Evolutionary conservation across 2,888 invertebrate species (phyloP), one percentile per base, ranked within the genome.

Genomic region (Axea sp.): DNA sequence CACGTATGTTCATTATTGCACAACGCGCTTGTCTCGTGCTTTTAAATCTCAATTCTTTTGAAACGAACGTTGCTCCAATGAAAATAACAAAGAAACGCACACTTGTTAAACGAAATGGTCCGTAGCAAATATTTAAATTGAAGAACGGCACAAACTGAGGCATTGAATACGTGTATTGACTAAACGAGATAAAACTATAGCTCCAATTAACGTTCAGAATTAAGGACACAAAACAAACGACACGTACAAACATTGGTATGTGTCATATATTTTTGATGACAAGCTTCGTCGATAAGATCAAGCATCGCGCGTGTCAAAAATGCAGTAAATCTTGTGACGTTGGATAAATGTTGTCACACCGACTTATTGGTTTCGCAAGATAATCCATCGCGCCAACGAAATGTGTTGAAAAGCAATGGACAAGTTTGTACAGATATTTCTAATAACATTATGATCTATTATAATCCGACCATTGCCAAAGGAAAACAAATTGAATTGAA

Each of bases 181-280:
- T 19, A 41, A 55, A 41, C 19, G 55, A 55, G 55, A 55, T 55
- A 28, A 55, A 55, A 22, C 37, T 37, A 37, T 15, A 41, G 41
- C 19, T 19, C 4, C 41, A 55, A 55, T 41, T 41, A 55, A 55
- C 19, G 28, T 28, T 30, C 15, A 1, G 30, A 55, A 9, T 41
- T 55, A 30, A 30, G 39, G 30, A 55, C 30, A 19, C 39, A 14
- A 37, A 35, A 15, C 5, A 26, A 51, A 8, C 19, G 30, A 51
- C 24, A 9, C 47, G 19, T 30, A 31, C 7, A 2, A 4, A 28
- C 26, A 6, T 43, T 11, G 39, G 26, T 14, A 43, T 28, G 37
- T 19, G 19, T 37, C 26, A 14, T 43, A 43, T 43, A 41, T 26
- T 43, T 43, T 12, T 14, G 28, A 43, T 28, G 28, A 28, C 28